Base-by-base conservation (phyloP, 35 echinoderm and acorn worm species). In the Holothuria glaberrima region DNA sequence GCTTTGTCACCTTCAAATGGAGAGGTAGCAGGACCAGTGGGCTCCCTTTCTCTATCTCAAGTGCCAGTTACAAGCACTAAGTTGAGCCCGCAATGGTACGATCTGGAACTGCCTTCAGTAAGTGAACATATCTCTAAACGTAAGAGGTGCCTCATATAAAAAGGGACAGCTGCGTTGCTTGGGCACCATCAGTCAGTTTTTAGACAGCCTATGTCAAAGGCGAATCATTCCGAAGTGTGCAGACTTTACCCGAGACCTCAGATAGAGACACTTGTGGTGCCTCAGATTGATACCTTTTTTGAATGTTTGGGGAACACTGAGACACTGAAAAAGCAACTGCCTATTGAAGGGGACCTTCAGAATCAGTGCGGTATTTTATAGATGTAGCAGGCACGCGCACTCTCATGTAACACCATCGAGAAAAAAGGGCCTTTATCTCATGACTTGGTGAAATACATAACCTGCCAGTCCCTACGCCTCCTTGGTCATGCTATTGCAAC, bases 371-470 rank as follows among this genome's bases (percentile, higher is more conserved):
- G 3, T 10, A 75, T 75, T 75, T 75, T 9, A 75, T 75, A 5
- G 71, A 75, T 75, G 71, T 25, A 33, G 71, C 71, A 5, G 71
- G 71, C 28, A 6, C 71, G 20, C 71, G 6, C 35, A 75, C 24
- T 3, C 71, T 28, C 71, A 75, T 75, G 71, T 41, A 10, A 5
- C 71, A 75, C 71, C 71, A 75, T 25, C 71, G n/a, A 75, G 35
- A 10, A 19, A 4, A 4, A 10, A 20, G 3, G 63, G 4, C 28
- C 16, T 6, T 16, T n/a, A n/a, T n/a, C n/a, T n/a, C n/a, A n/a
- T n/a, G n/a, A n/a, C n/a, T n/a, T n/a, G n/a, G n/a, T n/a, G n/a
- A n/a, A n/a, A n/a, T n/a, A n/a, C n/a, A n/a, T n/a, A n/a, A n/a
- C n/a, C n/a, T n/a, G n/a, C n/a, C n/a, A n/a, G n/a, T n/a, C n/a